Evolutionary conservation across 2,888 invertebrate genomes (phyloP).

Genomic region (Mellilla xanthometata): DNA sequence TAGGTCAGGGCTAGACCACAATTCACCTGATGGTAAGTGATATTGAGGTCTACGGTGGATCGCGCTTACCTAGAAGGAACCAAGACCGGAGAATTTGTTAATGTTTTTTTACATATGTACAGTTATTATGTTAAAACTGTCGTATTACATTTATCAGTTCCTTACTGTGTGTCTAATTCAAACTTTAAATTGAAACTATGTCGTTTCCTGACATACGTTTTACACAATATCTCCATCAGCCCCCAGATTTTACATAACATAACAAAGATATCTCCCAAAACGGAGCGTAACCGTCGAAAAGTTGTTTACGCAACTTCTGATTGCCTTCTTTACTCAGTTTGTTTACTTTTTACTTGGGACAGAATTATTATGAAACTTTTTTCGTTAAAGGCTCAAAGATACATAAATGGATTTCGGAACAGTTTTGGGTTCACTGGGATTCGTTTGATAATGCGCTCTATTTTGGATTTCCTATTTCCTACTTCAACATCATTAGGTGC

Average conservation of each 20-base stretch:
- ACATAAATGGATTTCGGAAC: slow-evolving; percentile 67
- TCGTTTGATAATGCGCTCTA: slow-evolving; percentile 50
- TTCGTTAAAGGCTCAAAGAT: slow-evolving; percentile 69
- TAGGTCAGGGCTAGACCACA: too few species aligned
- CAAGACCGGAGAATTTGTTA: too few species aligned
- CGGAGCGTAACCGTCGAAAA: slow-evolving; percentile 59
- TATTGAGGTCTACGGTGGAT: too few species aligned
- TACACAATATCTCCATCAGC: slow-evolving; percentile 45
- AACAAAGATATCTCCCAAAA: slow-evolving; percentile 45
- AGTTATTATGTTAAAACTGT: too few species aligned
- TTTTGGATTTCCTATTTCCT: slow-evolving; percentile 33
- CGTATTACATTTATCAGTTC: too few species aligned
- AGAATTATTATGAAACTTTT: slow-evolving; percentile 75
- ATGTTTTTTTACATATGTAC: too few species aligned
- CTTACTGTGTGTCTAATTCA: too few species aligned
- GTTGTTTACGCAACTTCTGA: slow-evolving; percentile 77
- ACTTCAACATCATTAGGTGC: too few species aligned
- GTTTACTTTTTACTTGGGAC: slow-evolving; percentile 73
- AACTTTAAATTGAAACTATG: too few species aligned
- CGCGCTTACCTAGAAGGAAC: too few species aligned
- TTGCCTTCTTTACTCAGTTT: slow-evolving; percentile 72
- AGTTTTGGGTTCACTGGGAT: slow-evolving; percentile 48
- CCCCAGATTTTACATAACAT: slow-evolving; percentile 55
- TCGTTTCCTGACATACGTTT: too few species aligned
- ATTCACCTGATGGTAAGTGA: too few species aligned